Percentiles rank a stretch among this genome's conserved stretches.
These are phyloP conservation scores for Napeogenes sylphis DNA, from an alignment of 2,888 invertebrate genomes.

Conservation along the genomic window DNA sequence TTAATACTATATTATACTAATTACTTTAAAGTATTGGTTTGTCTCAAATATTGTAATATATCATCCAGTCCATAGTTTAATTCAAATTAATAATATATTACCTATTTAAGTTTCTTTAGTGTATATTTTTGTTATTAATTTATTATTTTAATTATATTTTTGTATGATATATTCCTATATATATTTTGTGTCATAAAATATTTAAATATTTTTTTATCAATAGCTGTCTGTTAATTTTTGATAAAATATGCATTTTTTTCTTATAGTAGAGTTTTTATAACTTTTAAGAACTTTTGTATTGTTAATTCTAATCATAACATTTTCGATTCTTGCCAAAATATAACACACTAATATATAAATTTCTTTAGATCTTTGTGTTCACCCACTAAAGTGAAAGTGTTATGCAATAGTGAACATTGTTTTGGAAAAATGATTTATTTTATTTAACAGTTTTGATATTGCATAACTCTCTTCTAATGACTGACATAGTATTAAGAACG, in stretches of 20 bases:
- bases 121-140: conserved; percentile 36
- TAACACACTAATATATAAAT: background rate
- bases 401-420: background rate
- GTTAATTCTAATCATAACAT: background rate
- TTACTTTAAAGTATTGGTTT: background rate
- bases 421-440: background rate
- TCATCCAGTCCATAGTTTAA: too few species aligned
- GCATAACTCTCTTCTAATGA: conserved; percentile 28
- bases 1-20: background rate
- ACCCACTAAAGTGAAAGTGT: background rate
- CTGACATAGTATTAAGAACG: conserved; percentile 37
- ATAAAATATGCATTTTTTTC: background rate
- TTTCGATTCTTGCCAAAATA: conserved; percentile 2
- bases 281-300: background rate
- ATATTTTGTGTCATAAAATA: background rate
- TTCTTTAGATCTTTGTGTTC: conserved; percentile 1
- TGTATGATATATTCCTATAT: background rate
- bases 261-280: background rate
- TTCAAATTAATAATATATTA: too few species aligned
- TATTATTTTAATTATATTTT: conserved; percentile 20
- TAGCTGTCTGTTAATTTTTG: conserved; percentile 1
- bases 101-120: conserved; percentile 21
- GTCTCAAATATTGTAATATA: conserved; percentile 14
- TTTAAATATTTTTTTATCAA: background rate
- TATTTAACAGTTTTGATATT: conserved; percentile 1